A percentile compares a stretch with the other conserved stretches of the same genome.
phyloP scores from a whole-genome alignment of 2,888 invertebrate genomes.

The Phyllotreta striolata region DNA sequence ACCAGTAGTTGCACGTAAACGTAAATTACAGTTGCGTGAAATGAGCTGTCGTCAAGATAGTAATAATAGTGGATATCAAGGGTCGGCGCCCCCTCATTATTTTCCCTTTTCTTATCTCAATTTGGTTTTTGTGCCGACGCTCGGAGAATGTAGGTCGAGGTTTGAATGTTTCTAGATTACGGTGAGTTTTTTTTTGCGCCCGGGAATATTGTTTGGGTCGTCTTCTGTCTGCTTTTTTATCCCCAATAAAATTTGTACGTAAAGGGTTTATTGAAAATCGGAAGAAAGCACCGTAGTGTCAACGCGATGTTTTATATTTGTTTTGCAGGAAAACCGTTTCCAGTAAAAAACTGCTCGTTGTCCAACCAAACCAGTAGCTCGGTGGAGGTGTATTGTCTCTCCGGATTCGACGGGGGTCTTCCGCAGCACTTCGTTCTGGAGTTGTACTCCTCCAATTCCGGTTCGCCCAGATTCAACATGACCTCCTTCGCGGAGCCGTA shows the following conservation, averaged over 20 bases:
- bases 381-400: constrained; percentile 78
- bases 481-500: constrained; percentile 72
- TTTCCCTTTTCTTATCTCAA: constrained; percentile 29
- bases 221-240: no score
- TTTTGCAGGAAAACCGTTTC: constrained; percentile 78
- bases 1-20: constrained; percentile 21
- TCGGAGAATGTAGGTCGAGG: constrained; percentile 21
- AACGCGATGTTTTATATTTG: not conserved
- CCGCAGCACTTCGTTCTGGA: constrained; percentile 87
- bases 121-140: constrained; percentile 26
- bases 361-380: constrained; percentile 86
- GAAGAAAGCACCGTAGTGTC: not conserved
- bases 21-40: constrained; percentile 31
- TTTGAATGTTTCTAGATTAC: constrained; percentile 20
- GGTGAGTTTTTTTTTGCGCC: no score
- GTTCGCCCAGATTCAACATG: constrained; percentile 67
- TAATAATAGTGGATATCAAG: constrained; percentile 33
- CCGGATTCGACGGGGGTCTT: constrained; percentile 89
- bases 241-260: no score
- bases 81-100: constrained; percentile 28
- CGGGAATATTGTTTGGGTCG: no score
- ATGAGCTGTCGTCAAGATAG: constrained; percentile 32
- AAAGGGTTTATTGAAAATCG: no score
- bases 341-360: constrained; percentile 84
- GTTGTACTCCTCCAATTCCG: constrained; percentile 67